Base-by-base conservation (phyloP, 2,113 vertebrate species). In the Nothobranchius furzeri region DNA sequence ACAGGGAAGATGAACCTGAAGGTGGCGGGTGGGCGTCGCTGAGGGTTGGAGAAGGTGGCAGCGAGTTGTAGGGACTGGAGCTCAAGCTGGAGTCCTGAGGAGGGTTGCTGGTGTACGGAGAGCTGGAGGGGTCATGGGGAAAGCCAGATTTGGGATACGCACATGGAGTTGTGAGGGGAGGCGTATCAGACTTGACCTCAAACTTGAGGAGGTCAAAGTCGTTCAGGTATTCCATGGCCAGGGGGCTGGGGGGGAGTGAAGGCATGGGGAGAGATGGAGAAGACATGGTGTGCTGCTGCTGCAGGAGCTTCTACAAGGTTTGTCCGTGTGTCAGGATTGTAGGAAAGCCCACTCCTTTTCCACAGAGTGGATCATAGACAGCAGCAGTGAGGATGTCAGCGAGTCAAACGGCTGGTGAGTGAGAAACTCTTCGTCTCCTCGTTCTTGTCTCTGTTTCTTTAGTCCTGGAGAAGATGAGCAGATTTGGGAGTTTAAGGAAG, bases 151-250 rank as follows among this genome's bases (percentile, higher is more conserved):
- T 91, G 51, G 91, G 79, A 91, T 82, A 95, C 0, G 92, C 89
- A 87, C 84, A 96, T 65, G 94, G 92, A 15, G 94, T 91, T 20
- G 94, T 93, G 76, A 94, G 95, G 0, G 95, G 96, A 14, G 96
- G 95, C 0, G 95, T 95, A 85, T 98, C 67, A 71, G 94, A 0
- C 90, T 99, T 99, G 73, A 97, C 96, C 88, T 99, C 98, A 71
- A 99, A 99, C 91, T 99, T 99, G 87, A 99, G 96, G 87, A 99
- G 93, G 82, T 99, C 97, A 83, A 99, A 99, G 92, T 99, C 98
- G 42, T 99, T 98, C 78, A 99, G 95, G 51, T 99, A 99, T 91
- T 99, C 97, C 97, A 98, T 98, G 90, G 96, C 96, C 90, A 99
- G 90, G 20, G 98, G 96, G 82, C 96, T 98, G 42, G 96, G 97